Base-by-base conservation (phyloP, 2,113 vertebrate species). In the Erythrolamprus reginae region DNA sequence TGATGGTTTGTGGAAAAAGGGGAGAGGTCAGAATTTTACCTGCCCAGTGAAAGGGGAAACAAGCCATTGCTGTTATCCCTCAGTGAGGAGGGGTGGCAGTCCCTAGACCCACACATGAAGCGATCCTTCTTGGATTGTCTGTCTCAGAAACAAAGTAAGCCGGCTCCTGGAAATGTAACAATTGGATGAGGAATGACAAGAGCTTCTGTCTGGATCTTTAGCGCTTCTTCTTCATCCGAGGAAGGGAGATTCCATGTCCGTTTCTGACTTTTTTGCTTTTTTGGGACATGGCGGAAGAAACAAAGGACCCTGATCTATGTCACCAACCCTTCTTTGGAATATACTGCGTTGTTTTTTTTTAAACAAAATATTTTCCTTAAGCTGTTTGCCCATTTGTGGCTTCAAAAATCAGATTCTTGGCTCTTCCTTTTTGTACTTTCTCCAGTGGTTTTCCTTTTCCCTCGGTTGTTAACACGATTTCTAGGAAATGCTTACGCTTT, bases 151-250 rank as follows among this genome's bases (percentile, higher is more conserved):
- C 92, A 91, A 93, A 92, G 23, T 0, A 89, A 94, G 89, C 38
- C 90, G 89, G 93, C 93, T 94, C 48, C 89, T 89, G 92, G 94
- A 94, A 93, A 4, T 82, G 91, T 92, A 91, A 90, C 91, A 38
- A 84, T 82, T 95, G 93, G 93, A 95, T 94, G 89, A 93, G 82
- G 24, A 92, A 77, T 90, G 56, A 19, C 91, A 92, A 93, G 89
- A 92, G 92, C 90, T 93, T 92, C 94, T 94, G 94, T 93, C 93
- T 94, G 94, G 90, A 91, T 88, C 92, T 94, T 92, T 94, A 86
- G 92, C 89, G n/a, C n/a, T n/a, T 94, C 92, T 94, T 50, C 45
- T 92, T 92, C 55, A 58, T 33, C 48, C 89, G 55, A 86, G 92
- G 90, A 93, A 95, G 94, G 92, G 89, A 89, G 90, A 87, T 93